Percentiles rank a stretch among this genome's conserved stretches.
These are phyloP conservation scores for Pseudochirops corinnae DNA, from an alignment of 2,797 vertebrate species.

Conservation along the genomic window DNA sequence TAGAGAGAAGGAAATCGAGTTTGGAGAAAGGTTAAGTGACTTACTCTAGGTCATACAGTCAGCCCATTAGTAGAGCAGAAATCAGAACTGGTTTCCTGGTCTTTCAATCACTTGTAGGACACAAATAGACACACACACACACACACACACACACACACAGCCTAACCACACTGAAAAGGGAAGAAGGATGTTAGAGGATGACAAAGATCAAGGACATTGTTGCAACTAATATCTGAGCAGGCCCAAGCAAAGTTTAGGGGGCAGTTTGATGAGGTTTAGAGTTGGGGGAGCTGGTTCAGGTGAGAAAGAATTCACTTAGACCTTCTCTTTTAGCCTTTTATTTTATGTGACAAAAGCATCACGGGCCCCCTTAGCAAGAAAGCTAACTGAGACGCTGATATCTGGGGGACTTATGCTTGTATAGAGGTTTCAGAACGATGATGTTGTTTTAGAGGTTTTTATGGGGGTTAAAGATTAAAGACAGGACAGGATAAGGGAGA, in stretches of 20 bases:
- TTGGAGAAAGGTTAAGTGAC: background rate
- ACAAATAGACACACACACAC: background rate
- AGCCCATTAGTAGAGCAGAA: background rate
- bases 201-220: background rate
- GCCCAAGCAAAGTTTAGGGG: background rate
- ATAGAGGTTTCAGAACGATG: no score
- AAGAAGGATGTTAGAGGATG: background rate
- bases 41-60: background rate
- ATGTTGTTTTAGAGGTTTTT: no score
- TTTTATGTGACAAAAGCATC: no score
- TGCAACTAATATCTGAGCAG: background rate
- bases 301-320: no score
- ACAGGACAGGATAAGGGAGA: no score
- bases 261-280: background rate
- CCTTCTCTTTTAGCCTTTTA: no score
- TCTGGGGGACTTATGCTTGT: no score
- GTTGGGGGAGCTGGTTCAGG: no score
- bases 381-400: no score
- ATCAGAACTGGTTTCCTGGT: no score
- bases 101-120: background rate
- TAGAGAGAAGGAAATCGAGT: background rate
- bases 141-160: background rate
- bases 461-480: no score
- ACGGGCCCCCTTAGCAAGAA: no score
- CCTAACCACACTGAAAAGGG: background rate